Conservation (phyloP, 2,888 invertebrate species). For the Molorchus minor region DNA sequence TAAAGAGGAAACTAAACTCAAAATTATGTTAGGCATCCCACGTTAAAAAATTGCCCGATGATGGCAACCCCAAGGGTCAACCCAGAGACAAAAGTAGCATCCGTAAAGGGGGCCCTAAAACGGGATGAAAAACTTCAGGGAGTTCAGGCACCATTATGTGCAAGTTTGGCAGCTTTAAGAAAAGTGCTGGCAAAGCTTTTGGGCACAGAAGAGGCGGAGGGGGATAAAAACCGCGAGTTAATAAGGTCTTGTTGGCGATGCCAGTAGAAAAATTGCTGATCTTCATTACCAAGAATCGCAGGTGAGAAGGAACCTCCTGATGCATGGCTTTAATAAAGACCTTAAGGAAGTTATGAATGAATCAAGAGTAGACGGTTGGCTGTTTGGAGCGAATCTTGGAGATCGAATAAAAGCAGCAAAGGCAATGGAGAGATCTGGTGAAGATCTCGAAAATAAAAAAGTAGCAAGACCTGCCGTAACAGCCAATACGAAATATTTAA, state of each 20-base stretch:
- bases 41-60: not conserved
- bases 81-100: not conserved
- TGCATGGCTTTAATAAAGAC: not conserved
- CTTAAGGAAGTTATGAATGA: not conserved
- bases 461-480: not conserved
- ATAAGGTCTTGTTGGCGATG: not conserved
- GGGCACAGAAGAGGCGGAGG: not conserved
- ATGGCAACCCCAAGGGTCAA: not conserved
- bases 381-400: constrained; percentile 2
- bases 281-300: not conserved
- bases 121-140: not conserved
- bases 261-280: not conserved
- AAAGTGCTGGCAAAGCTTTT: not conserved
- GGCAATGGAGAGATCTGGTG: not conserved
- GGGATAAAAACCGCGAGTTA: not conserved
- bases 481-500: constrained; percentile 1
- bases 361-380: not conserved
- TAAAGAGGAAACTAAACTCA: not conserved
- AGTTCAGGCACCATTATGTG: not conserved
- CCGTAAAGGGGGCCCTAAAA: too few relatives aligned
- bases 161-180: not conserved
- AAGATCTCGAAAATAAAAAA: constrained; percentile 1
- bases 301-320: not conserved
- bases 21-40: not conserved
- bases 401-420: constrained; percentile 3